phyloP scores from a whole-genome alignment of 1,140 invertebrate species.

The Euwallacea similis region DNA sequence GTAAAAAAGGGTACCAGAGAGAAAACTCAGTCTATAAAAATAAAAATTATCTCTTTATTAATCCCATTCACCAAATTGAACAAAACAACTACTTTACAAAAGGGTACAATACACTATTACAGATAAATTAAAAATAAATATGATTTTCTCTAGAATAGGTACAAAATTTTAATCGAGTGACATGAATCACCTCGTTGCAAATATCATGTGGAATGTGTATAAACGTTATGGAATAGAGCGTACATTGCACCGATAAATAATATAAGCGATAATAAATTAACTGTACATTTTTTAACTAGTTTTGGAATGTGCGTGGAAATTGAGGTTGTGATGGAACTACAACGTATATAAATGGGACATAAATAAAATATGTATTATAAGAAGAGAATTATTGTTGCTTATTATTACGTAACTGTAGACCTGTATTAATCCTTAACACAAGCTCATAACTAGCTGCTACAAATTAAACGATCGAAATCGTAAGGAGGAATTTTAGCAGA shows the following conservation, averaged over 20 bases:
- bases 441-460: too few relatives aligned
- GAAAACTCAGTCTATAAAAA: conserved; percentile 12
- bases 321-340: too few relatives aligned
- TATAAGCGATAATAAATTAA: conserved; percentile 13
- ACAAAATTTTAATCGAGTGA: not conserved
- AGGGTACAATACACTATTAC: conserved; percentile 11
- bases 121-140: conserved; percentile 34
- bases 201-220: conserved; percentile 11
- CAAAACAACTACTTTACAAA: conserved; percentile 25
- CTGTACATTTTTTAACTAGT: conserved; percentile 11
- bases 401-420: too few relatives aligned
- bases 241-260: conserved; percentile 21
- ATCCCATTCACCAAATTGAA: conserved; percentile 27
- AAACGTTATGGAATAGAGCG: conserved; percentile 3
- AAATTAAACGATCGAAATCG: too few relatives aligned
- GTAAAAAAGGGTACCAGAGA: not conserved
- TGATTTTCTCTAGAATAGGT: conserved; percentile 12
- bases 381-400: too few relatives aligned
- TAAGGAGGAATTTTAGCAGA: not conserved
- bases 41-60: conserved; percentile 24
- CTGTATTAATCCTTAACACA: too few relatives aligned
- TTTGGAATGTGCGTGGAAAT: not conserved
- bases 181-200: not conserved
- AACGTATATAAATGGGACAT: too few relatives aligned
- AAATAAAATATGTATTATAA: too few relatives aligned